A percentile compares a stretch with the other conserved stretches of the same genome.
phyloP scores from a whole-genome alignment of 2,113 vertebrate genomes.

The Callipepla californica region DNA sequence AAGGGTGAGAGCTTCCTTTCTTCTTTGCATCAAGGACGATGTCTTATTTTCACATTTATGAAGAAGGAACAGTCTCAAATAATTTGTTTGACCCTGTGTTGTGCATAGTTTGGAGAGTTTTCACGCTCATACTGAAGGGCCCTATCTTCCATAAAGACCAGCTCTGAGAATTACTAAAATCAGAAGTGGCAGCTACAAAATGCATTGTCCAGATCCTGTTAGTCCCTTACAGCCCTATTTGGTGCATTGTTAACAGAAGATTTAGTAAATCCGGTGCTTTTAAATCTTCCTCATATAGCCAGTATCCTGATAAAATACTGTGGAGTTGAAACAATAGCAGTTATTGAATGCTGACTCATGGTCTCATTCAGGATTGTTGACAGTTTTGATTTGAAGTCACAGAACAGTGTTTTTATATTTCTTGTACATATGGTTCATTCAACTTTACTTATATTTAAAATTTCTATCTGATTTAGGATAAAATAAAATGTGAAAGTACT shows the following conservation, averaged over 20 bases:
- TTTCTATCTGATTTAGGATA: not conserved
- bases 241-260: not conserved
- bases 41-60: slow-evolving; percentile 57
- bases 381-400: not conserved
- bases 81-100: not conserved
- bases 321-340: not conserved
- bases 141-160: not conserved
- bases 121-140: not conserved
- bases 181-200: not conserved
- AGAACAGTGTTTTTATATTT: not conserved
- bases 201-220: not conserved
- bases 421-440: not conserved
- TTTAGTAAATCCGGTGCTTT: not conserved
- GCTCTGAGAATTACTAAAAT: not conserved
- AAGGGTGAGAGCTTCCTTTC: slow-evolving; percentile 87
- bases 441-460: not conserved
- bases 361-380: not conserved
- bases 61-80: not conserved
- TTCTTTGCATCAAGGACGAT: slow-evolving; percentile 65
- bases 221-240: not conserved
- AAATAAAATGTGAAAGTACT: not conserved
- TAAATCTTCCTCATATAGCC: not conserved
- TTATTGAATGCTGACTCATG: not conserved
- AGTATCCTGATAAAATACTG: not conserved
- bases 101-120: slow-evolving; percentile 19